Evolutionary conservation across 2,113 vertebrate species (phyloP).

Genomic region (Dascyllus trimaculatus): DNA sequence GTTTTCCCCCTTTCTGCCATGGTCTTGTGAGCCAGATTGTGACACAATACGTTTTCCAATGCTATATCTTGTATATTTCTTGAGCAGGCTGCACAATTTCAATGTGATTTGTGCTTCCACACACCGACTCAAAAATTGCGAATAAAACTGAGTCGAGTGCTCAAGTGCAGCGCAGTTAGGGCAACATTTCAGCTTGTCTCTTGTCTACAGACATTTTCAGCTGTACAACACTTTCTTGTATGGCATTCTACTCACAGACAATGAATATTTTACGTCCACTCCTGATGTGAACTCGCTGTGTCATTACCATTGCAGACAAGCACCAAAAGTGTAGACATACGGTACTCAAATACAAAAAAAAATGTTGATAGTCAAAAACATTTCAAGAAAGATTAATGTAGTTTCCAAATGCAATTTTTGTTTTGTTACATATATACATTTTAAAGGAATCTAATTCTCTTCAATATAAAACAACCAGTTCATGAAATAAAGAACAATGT

Average conservation of each 20-base stretch:
- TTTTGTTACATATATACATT: constrained; percentile 1
- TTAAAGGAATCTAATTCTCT: constrained; percentile 2
- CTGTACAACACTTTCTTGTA: constrained; percentile 11
- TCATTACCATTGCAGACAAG: constrained; percentile 54
- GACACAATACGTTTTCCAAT: not conserved
- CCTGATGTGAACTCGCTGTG: constrained; percentile 52
- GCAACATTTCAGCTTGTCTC: constrained; percentile 10
- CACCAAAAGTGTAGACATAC: constrained; percentile 17
- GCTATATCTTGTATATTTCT: not conserved
- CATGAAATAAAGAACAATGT: constrained; percentile 48
- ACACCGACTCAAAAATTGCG: not conserved
- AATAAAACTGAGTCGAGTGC: not conserved
- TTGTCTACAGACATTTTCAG: constrained; percentile 10
- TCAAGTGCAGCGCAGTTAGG: not conserved
- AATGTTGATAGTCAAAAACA: not conserved
- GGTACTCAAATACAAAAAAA: constrained; percentile 1
- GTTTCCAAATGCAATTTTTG: not conserved
- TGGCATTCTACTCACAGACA: constrained; percentile 28
- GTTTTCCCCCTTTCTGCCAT: no score
- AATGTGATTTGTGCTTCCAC: not conserved
- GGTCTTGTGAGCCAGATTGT: no score
- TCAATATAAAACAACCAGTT: constrained; percentile 8
- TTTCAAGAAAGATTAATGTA: not conserved
- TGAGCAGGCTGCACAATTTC: not conserved
- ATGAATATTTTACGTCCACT: constrained; percentile 68